Evolutionary conservation across 1,140 invertebrate species (phyloP), one percentile per base, ranked within the genome.

Genomic region (Sitodiplosis mosellana): DNA sequence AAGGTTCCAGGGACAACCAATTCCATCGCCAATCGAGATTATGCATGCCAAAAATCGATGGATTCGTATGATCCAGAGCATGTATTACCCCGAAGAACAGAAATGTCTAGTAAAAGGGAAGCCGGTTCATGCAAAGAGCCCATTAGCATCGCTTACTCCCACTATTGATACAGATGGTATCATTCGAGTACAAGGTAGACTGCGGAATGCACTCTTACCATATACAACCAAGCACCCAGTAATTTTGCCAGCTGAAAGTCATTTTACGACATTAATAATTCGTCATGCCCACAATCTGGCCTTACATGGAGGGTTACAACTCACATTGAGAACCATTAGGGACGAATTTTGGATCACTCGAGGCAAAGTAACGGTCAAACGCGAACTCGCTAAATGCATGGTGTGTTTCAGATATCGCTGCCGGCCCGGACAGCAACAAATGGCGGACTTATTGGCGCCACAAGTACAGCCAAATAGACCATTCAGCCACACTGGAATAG

Each of bases 371-470:
- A 8, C 14, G 14, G 33, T 34, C 33, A 34, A 34, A 14, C 7
- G 14, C 7, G 7, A 7, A 34, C 7, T 46, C 2, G 33, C 18
- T 11, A 18, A 46, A 36, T 46, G 45, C 18, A 15, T 46, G 3
- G 19, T 19, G 2, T 46, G 45, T 20, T 34, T 8, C 27, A 34
- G 18, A 4, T 18, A 36, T 8, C 33, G 19, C 18, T 8, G 12
- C 10, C 8, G 10, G 18, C 4, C 20, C 2, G 7, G 12, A 0
- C 37, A 56, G 1, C 52, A 55, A 45, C 45, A 53, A 18, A 64
- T 68, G 64, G 59, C 53, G 8, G 42, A 61, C 47, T 52, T 68
- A 15, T 59, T 61, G 2, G 1, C 18, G 3, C 33, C 41, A 14
- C 51, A 63, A 21, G 52, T 63, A 2, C 53, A 34, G 3, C 51